Conservation (phyloP, 2,113 vertebrate genomes). For the Tringa solitaria region DNA sequence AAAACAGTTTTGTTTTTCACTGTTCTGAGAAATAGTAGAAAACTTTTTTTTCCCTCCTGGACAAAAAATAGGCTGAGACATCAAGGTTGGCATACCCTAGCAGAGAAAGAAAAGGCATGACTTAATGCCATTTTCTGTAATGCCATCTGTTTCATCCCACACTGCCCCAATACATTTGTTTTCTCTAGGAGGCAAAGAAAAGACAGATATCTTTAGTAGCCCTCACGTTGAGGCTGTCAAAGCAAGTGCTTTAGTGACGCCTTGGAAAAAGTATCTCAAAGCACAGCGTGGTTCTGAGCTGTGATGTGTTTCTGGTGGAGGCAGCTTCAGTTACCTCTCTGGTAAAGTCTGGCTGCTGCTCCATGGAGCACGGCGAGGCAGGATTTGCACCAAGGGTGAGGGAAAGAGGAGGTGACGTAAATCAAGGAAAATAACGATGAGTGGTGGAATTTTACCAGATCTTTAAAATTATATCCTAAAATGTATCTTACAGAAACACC, state of each 20-base stretch:
- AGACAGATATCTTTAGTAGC: background rate
- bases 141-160: background rate
- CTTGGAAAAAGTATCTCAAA: background rate
- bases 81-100: background rate
- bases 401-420: background rate
- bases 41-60: background rate
- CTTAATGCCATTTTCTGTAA: background rate
- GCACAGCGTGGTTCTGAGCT: background rate
- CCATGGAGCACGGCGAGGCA: background rate
- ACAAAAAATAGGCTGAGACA: background rate
- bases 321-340: background rate
- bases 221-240: background rate
- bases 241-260: background rate
- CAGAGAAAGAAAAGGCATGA: background rate
- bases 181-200: background rate
- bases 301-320: background rate
- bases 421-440: background rate
- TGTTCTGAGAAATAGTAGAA: background rate
- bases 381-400: background rate
- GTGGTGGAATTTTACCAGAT: background rate
- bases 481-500: background rate
- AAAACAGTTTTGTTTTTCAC: background rate
- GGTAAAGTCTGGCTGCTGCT: background rate
- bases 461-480: background rate
- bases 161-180: background rate